Evolutionary conservation across 2,113 vertebrate genomes (phyloP).

Genomic region (Chascanopsetta lugubris): DNA sequence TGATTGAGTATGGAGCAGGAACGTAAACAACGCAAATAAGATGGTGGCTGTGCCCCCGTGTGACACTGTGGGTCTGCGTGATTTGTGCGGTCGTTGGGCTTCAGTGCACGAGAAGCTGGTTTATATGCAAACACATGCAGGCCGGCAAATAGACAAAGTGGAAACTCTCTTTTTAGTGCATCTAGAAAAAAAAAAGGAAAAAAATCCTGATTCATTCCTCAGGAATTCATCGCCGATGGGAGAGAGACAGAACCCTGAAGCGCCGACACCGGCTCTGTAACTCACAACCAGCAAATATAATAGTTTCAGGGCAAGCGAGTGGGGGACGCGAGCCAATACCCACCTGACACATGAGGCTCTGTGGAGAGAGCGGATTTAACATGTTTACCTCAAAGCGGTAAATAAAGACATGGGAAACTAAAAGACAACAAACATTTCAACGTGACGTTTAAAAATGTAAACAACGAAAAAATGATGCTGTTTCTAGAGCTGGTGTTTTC

Average conservation of each 20-base stretch:
- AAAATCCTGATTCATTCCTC: conserved; percentile 42
- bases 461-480: too few relatives aligned
- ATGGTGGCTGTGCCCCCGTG: too few relatives aligned
- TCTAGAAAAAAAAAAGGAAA: too few relatives aligned
- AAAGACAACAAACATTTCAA: too few relatives aligned
- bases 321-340: conserved; percentile 31
- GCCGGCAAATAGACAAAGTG: conserved; percentile 9
- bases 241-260: conserved; percentile 20
- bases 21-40: conserved; percentile 14
- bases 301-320: conserved; percentile 25
- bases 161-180: conserved; percentile 40
- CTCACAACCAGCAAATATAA: conserved; percentile 51
- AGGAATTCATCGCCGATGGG: conserved; percentile 36
- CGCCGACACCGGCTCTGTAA: conserved; percentile 21
- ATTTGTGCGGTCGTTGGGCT: conserved; percentile 43
- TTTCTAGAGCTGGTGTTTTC: too few relatives aligned
- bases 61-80: conserved; percentile 1
- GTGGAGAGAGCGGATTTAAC: conserved; percentile 1
- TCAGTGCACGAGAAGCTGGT: conserved; percentile 38
- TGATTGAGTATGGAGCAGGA: too few relatives aligned
- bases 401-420: too few relatives aligned
- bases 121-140: conserved; percentile 54
- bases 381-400: too few relatives aligned
- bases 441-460: too few relatives aligned
- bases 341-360: conserved; percentile 56